Base-by-base conservation (phyloP, 2,113 vertebrate genomes). In the Columba janthina region DNA sequence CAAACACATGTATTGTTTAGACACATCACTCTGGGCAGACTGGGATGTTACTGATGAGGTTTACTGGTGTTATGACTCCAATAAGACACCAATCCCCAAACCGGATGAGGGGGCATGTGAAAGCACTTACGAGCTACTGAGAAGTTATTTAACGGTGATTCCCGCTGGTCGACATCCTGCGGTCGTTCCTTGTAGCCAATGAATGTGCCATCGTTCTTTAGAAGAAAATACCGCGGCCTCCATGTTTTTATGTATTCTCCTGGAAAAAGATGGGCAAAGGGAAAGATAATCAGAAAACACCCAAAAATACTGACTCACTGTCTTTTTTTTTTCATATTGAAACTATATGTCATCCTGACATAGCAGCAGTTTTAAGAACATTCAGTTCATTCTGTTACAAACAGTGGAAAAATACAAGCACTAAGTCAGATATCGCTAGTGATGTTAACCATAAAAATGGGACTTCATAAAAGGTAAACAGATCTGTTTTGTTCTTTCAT, bases 171-270 rank as follows among this genome's bases (percentile, higher is more conserved):
- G 36, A 99, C 98, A 50, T 99, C 99, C 98, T 99, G 99, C 0
- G 99, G 99, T 64, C 99, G 98, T 34, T 99, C 99, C 97, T 99
- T 99, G 97, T 99, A 99, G 92, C 99, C 99, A 29, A 99, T 99
- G 97, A 99, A 99, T 0, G 99, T 99, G 96, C 99, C 99, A 15
- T 99, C 99, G 2, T 98, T 99, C 98, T 99, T 99, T 62, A 99
- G 87, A 42, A 99, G 98, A 95, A 99, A 99, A 97, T 99, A 99
- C 50, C 99, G 98, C 0, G 99, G 99, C 97, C 99, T 98, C 99
- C 99, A 99, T 64, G 99, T 99, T 86, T 99, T 99, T 97, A 99
- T 99, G 97, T 99, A 99, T 89, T 99, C 99, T 96, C 99, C 99
- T 99, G 29, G 48, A 67, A 53, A 32, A 67, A 25, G 46, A 85